Base-by-base conservation (phyloP, 2,888 invertebrate species). In the Sphecodes monilicornis region DNA sequence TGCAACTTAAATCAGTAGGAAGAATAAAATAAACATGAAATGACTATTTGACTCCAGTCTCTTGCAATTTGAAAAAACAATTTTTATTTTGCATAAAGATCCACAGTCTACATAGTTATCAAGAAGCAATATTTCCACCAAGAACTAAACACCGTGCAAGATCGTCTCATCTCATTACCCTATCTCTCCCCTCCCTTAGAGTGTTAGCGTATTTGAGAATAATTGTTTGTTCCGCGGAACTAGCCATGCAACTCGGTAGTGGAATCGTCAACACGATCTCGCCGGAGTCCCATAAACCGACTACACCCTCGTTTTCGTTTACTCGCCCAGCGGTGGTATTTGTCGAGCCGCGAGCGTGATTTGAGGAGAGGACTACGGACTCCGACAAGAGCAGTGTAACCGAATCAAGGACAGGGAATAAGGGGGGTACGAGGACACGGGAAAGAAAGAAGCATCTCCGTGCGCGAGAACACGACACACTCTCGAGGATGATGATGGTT, bases 321-420 rank as follows among this genome's bases (percentile, higher is more conserved):
- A 82, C 41, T 36, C 64, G 79, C 80, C 68, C 57, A 57, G 69
- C 39, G 57, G 57, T 72, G 86, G 85, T 85, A 86, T 88, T 88
- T 83, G 83, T 86, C 84, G 75, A 74, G 73, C 78, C 79, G 78
- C 84, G 73, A 78, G 86, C 80, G 84, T 88, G 89, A 90, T 90
- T 90, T 88, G 85, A 76, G 84, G 78, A 84, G 81, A 81, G 80
- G 70, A 50, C 75, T 81, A 68, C 76, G 22, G 50, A 8, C 50
- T 22, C 78, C 78, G 71, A 50, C 26, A 29, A 41, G 54, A 39
- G 36, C 29, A 43, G 70, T 41, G 43, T n/a, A 29, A 29, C 36
- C 26, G 77, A 60, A 39, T 41, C 50, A 46, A 36, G 71, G n/a
- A 36, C 64, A 16, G 36, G 36, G 73, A 32, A 36, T 10, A 29